Evolutionary conservation across 2,888 invertebrate species (phyloP), one percentile per base, ranked within the genome.

Genomic region (Monochamus alternatus): DNA sequence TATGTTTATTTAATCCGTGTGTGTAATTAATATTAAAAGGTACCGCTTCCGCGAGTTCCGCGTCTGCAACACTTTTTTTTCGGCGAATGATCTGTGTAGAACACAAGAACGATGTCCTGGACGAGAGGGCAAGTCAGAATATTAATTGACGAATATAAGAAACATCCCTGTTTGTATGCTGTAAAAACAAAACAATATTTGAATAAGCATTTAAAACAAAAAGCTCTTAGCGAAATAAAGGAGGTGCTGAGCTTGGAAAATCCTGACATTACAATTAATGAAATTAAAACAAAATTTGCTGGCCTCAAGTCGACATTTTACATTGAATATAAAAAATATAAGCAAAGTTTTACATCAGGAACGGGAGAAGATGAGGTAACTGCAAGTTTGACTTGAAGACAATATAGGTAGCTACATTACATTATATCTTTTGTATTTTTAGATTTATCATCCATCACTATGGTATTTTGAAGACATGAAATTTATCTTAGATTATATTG

Each of bases 391-490:
- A 38, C 38, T 38, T 38, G 38, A 38, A 38, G 38, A 38, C 38
- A 38, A 38, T 38, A 38, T 38, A 38, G 38, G 38, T 38, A 38
- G 38, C 5, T 38, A 38, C 38, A 38, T 38, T 38, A 38, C 38
- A 38, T 38, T 38, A 12, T 12, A 47, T 5, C 12, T 47, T 47
- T 3, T 47, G 1, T 64, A 47, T 64, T 64, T 43, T 64, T 64
- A 64, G 64, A 38, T 64, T 64, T 64, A 14, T 64, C n/a, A 64
- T 12, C 64, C 44, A 8, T 47, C 38, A 43, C 22, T 47, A 12
- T 64, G 43, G 64, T 47, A 64, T 47, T 64, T 64, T 59, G 59
- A 59, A 22, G 10, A 59, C 10, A 59, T 59, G 59, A 22, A 59
- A 30, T 59, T 30, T 59, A 59, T 59, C 59, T 59, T 59, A 30